Evolutionary conservation across 2,888 invertebrate species (phyloP).

Genomic region (Dynastes grantii): DNA sequence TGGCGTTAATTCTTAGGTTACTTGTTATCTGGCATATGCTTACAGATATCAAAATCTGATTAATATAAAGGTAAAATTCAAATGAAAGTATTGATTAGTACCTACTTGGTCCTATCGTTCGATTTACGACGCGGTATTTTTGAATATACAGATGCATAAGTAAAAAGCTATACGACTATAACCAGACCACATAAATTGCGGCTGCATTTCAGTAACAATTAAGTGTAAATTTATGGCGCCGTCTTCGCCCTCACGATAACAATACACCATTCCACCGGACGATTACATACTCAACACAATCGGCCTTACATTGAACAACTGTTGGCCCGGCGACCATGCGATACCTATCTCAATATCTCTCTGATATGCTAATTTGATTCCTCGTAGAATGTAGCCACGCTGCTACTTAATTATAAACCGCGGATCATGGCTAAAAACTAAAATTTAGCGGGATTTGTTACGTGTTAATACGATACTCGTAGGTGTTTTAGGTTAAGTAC

Average conservation of each 20-base stretch:
- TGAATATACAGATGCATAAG: conserved; percentile 50
- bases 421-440: conserved; percentile 43
- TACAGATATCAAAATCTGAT: background rate
- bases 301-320: conserved; percentile 60
- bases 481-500: conserved; percentile 25
- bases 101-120: conserved; percentile 66
- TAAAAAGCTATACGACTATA: conserved; percentile 64
- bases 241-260: conserved; percentile 65
- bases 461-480: conserved; percentile 43
- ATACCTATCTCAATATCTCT: conserved; percentile 60
- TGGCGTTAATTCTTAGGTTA: too few relatives aligned
- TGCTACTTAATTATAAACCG: conserved; percentile 62
- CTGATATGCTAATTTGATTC: conserved; percentile 63
- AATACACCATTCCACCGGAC: conserved; percentile 61
- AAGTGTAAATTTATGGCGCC: conserved; percentile 67
- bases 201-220: conserved; percentile 69
- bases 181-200: conserved; percentile 65
- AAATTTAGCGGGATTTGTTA: conserved; percentile 37
- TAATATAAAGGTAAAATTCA: background rate
- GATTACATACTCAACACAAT: conserved; percentile 60
- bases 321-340: conserved; percentile 56
- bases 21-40: too few relatives aligned
- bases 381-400: conserved; percentile 59
- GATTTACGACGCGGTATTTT: conserved; percentile 63
- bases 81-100: conserved; percentile 68